Evolutionary conservation across 2,113 vertebrate genomes (phyloP), one percentile per base, ranked within the genome.

Genomic region (Amphilophus citrinellus): DNA sequence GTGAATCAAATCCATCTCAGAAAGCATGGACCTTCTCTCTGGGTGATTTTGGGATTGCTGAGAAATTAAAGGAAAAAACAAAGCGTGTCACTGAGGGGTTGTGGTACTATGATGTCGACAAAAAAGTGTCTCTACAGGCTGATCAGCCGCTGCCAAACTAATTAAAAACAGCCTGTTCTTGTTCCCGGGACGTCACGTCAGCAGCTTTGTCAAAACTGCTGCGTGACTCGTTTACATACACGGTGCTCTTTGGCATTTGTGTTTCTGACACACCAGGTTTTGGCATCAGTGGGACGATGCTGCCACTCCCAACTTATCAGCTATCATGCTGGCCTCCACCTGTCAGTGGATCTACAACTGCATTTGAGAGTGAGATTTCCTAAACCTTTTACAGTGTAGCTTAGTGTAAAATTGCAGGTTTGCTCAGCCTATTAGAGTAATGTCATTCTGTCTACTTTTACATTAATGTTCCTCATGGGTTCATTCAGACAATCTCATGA

Each of bases 31-130:
- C 9, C 66, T 7, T 32, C 44, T 53, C 24, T 20, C 44, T 32
- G 44, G 0, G 24, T 53, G 24, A 47, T 68, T 1, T 47, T 15
- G 10, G 15, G 2, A 14, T 27, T 1, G 3, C 2, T 47, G 39
- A 44, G 13, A 1, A 27, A 66, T 44, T 10, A 68, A 47, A 18
- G 39, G 14, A 47, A 42, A 44, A 44, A 24, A 44, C n/a, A 11
- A 1, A 44, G 63, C 24, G 63, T 27, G n/a, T 27, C 39, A 17
- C 37, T 10, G 63, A 66, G 7, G 63, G 0, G 37, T 17, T 24
- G 63, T 24, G 37, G 44, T 6, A 24, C 63, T 3, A 14, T 22
- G 9, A 39, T 3, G 37, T 44, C 13, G 13, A 44, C 63, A 24
- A 44, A 24, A 11, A 4, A 42, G 6, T 18, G 50, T 53, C 50